Evolutionary conservation across 2,888 invertebrate species (phyloP), one percentile per base, ranked within the genome.

Genomic region (Ametastegia equiseti): DNA sequence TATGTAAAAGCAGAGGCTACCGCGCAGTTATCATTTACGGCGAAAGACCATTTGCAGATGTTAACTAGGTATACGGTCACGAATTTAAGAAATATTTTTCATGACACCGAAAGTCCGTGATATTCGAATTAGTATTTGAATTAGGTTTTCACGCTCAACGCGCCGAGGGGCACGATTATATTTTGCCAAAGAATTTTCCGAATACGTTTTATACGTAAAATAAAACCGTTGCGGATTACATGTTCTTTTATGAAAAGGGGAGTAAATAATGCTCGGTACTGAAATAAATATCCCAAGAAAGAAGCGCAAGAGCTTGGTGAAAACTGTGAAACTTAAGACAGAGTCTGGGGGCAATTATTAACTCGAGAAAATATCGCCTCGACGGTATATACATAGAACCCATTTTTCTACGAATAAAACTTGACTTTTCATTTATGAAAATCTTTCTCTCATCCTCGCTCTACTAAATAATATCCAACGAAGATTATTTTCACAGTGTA

Each of bases 341-440:
- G 71, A 75, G 75, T 75, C 75, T 75, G 75, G 54, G 50, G 45
- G 75, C 75, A 75, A 75, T 75, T 75, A 54, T 75, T 75, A 75
- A 75, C 75, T 54, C 54, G 54, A 54, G 54, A 75, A 75, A 54
- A 75, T 75, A 75, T 54, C n/a, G 50, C 36, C n/a, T 50, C 33
- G 54, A 19, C 33, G 65, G 23, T 47, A 47, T 47, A 47, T 42
- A 42, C 42, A 2, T 47, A 47, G 11, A 47, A 60, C 9, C 27
- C 30, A 60, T 60, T 60, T 60, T 23, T 60, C 4, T 13, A 60
- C 60, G 30, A 60, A 60, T 60, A 60, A 60, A 15, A 60, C 6
- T 60, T 60, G 60, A 60, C 60, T 47, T 42, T 45, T n/a, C 7
- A 45, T 23, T 39, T 65, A 65, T 27, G 33, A 36, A 33, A 36